Evolutionary conservation across 2,113 vertebrate species (phyloP), one percentile per base, ranked within the genome.

Genomic region (Miniopterus natalensis): DNA sequence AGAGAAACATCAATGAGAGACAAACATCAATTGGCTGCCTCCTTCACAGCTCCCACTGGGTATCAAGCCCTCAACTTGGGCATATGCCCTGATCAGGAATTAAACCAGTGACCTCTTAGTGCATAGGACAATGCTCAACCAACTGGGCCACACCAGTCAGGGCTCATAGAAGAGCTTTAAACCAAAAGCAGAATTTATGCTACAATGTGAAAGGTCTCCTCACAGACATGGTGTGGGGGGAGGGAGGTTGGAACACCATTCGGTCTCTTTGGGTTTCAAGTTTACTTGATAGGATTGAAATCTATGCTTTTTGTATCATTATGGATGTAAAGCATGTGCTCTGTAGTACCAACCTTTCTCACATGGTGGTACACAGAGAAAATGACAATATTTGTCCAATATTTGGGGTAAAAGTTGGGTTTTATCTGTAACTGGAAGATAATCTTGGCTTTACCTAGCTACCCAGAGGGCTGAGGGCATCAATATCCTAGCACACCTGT

Each of bases 151-250:
- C 27, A 63, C 61, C 27, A 27, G 61, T 27, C 61, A 59, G 27
- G 27, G 27, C 27, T 84, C 86, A 79, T 6, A 93, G 29, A 10
- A 80, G 27, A 77, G 75, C 29, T 77, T 51, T 51, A 88, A 92
- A 66, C 42, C 42, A 66, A 92, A 73, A 85, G 57, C 71, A 90
- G 63, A 75, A 88, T 75, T 51, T 51, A 31, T 73, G 74, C 74
- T 88, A 23, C 23, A 14, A 0, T 53, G 29, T 66, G 73, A 92
- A 88, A 45, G 36, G 6, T 47, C 79, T 94, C 21, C 15, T 53
- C 40, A 53, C 10, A 95, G 45, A 70, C 13, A 8, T 2, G 6
- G 45, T 61, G 1, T 7, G 8, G 63, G 31, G 31, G 17, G 36
- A 6, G 3, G 5, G 25, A 23, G 29, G 4, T 11, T 51, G 15